phyloP scores from a whole-genome alignment of 2,797 vertebrate genomes.

The Gambusia yucatana region DNA sequence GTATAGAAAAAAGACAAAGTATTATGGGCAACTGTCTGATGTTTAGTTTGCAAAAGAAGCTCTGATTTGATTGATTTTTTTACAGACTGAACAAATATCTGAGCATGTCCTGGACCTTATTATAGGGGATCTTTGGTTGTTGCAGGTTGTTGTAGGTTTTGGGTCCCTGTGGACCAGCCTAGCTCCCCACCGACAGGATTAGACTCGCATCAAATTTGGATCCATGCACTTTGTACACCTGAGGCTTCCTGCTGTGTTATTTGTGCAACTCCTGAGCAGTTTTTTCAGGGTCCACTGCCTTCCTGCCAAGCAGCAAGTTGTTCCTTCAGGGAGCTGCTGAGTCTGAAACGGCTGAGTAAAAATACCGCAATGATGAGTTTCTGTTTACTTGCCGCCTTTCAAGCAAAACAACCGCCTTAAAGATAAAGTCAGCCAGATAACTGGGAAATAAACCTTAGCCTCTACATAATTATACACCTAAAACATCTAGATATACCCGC shows the following conservation, averaged over 20 bases:
- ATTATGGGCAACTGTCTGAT: neutral
- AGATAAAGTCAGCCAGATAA: conserved; percentile 31
- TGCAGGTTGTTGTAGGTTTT: neutral
- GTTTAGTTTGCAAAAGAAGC: neutral
- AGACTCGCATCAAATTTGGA: neutral
- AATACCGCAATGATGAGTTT: neutral
- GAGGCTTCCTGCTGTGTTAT: neutral
- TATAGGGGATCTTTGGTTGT: neutral
- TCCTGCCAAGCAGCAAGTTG: neutral
- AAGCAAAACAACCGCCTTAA: conserved; percentile 12
- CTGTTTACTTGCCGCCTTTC: neutral
- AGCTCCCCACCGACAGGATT: neutral
- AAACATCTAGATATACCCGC: conserved; percentile 16
- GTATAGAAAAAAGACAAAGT: neutral
- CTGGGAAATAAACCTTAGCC: neutral
- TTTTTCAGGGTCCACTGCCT: neutral
- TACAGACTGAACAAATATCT: neutral
- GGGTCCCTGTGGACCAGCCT: neutral
- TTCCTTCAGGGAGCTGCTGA: neutral
- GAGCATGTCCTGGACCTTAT: neutral
- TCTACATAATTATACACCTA: neutral
- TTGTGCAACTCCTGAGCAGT: neutral
- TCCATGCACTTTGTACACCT: neutral
- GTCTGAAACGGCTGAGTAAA: neutral
- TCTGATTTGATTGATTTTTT: neutral